Percentiles rank a stretch among this genome's conserved stretches.
These are phyloP conservation scores for Hirtodrosophila histrioides DNA, from an alignment of 2,888 invertebrate species.

Conservation along the genomic window DNA sequence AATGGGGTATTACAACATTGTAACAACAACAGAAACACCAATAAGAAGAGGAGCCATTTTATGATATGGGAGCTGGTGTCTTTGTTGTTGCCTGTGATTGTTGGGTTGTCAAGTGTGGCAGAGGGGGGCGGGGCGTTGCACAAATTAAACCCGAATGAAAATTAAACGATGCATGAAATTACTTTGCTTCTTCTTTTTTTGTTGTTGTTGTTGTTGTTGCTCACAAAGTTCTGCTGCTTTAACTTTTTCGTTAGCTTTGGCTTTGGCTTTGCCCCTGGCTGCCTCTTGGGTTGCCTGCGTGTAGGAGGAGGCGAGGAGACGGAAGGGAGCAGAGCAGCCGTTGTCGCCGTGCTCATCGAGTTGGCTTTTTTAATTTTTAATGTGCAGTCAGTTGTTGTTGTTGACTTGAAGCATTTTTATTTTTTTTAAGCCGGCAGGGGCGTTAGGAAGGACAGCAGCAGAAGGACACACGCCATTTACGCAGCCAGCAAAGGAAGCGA, in stretches of 20 bases:
- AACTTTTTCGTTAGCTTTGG: constrained; percentile 57
- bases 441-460: constrained; percentile 11
- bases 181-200: constrained; percentile 68
- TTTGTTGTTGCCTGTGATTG: constrained; percentile 16
- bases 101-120: constrained; percentile 43
- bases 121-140: constrained; percentile 60
- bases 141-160: constrained; percentile 83
- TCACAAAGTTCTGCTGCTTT: constrained; percentile 42
- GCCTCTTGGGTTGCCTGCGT: constrained; percentile 16
- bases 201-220: constrained; percentile 33
- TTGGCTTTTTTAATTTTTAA: constrained; percentile 78
- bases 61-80: constrained; percentile 51
- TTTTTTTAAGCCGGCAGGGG: constrained; percentile 32
- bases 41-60: constrained; percentile 24
- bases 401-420: constrained; percentile 34
- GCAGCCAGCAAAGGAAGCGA: constrained; percentile 48
- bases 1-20: constrained; percentile 74
- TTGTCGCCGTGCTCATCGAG: constrained; percentile 21
- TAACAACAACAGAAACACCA: constrained; percentile 32
- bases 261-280: constrained; percentile 45
- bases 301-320: neutral
- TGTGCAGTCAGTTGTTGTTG: constrained; percentile 69
- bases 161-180: constrained; percentile 83
- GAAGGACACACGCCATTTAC: constrained; percentile 77
- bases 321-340: no score